phyloP scores from a whole-genome alignment of 2,113 vertebrate genomes.

The Murina feae region DNA sequence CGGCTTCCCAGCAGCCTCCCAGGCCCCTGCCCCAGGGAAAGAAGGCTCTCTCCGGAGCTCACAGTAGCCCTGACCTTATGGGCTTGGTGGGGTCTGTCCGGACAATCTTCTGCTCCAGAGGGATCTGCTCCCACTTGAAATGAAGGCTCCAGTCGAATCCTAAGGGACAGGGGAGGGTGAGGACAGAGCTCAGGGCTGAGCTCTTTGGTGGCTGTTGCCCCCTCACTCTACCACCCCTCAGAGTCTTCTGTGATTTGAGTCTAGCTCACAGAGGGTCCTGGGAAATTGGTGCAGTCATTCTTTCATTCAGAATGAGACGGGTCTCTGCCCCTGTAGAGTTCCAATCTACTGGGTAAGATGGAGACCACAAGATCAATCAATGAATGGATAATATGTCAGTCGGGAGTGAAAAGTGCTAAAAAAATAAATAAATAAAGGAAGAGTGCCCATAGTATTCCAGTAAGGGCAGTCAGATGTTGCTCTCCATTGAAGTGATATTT shows the following conservation, averaged over 20 bases:
- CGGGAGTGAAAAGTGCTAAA: background rate
- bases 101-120: conserved; percentile 97
- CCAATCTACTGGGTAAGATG: background rate
- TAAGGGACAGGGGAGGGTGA: conserved; percentile 69
- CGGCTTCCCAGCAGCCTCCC: background rate
- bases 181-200: background rate
- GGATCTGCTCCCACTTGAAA: conserved; percentile 99
- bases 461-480: background rate
- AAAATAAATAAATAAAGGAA: background rate
- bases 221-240: background rate
- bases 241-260: background rate
- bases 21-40: background rate
- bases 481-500: background rate
- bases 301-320: background rate
- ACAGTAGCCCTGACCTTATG: conserved; percentile 86
- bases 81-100: conserved; percentile 93
- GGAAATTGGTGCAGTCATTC: background rate
- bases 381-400: background rate
- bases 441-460: background rate
- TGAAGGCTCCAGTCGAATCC: conserved; percentile 99
- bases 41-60: background rate
- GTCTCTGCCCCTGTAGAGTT: background rate
- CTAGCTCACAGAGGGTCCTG: background rate
- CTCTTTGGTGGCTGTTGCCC: background rate
- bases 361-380: background rate